Base-by-base conservation (phyloP, 2,888 invertebrate species). In the Laspeyria flexula region DNA sequence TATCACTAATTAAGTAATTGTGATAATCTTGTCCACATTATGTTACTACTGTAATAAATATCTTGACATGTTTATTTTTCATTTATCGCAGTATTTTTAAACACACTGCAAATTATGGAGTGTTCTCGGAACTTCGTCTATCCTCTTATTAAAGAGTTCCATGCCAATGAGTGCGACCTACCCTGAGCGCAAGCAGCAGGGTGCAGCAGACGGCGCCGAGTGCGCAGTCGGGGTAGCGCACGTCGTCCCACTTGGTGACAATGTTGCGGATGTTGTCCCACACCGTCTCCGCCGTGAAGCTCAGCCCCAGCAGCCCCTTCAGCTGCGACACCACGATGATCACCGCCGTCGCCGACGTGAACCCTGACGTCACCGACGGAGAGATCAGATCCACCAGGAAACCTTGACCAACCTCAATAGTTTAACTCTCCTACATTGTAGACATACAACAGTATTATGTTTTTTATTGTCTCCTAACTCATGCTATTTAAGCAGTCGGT, bases 361-460 rank as follows among this genome's bases (percentile, higher is more conserved):
- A 97, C 1, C 96, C 97, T 62, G 95, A 95, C 12, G 96, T 96
- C 43, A 97, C 96, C 7, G 97, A 95, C 18, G 95, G 93, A 0
- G 97, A 96, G 67, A 97, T 97, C 76, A 97, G 95, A 70, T 96
- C 96, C 47, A 97, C 96, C 63, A 97, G 87, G 82, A 97, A 97
- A 43, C 97, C 97, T 97, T 9, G 9, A 43, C 10, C 21, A 30
- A 9, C n/a, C n/a, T n/a, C n/a, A n/a, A n/a, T n/a, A n/a, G n/a
- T n/a, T n/a, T n/a, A n/a, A n/a, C n/a, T n/a, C n/a, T n/a, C n/a
- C n/a, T n/a, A n/a, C n/a, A n/a, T n/a, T n/a, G n/a, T n/a, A n/a
- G n/a, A n/a, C n/a, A n/a, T n/a, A n/a, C n/a, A n/a, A n/a, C n/a
- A n/a, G n/a, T n/a, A n/a, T n/a, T n/a, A n/a, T n/a, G n/a, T n/a